Evolutionary conservation across 2,888 invertebrate species (phyloP).

Genomic region (Muscina levida): DNA sequence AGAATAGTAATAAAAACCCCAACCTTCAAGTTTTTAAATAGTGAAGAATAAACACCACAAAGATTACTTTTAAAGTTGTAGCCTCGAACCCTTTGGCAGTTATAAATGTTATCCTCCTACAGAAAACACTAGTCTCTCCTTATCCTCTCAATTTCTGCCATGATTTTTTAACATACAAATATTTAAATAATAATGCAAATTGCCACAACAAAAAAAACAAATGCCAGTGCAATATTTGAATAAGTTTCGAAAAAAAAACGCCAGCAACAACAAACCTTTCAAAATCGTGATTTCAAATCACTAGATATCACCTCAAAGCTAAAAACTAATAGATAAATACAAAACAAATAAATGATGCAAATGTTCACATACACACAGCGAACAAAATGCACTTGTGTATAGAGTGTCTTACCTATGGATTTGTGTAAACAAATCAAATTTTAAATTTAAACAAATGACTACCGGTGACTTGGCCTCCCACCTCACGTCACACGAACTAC

Average conservation of each 20-base stretch:
- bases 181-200: slow-evolving; percentile 21
- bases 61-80: too few relatives aligned
- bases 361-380: too few relatives aligned
- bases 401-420: neutral
- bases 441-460: slow-evolving; percentile 26
- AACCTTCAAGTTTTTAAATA: too few relatives aligned
- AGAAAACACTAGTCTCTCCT: neutral
- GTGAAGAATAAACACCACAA: too few relatives aligned
- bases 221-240: slow-evolving; percentile 10
- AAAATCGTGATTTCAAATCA: slow-evolving; percentile 29
- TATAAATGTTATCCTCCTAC: neutral
- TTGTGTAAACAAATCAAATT: slow-evolving; percentile 8
- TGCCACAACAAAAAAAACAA: slow-evolving; percentile 16
- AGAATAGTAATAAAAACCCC: too few relatives aligned
- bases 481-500: too few relatives aligned
- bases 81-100: too few relatives aligned
- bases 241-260: neutral
- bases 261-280: slow-evolving; percentile 16
- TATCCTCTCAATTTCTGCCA: neutral
- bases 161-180: neutral
- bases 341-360: slow-evolving; percentile 17
- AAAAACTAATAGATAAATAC: too few relatives aligned
- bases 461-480: slow-evolving; percentile 7
- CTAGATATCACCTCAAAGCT: neutral
- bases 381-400: neutral